A percentile compares a stretch with the other conserved stretches of the same genome.
Conservation (phyloP, 1,140 invertebrate genomes). For the Cydia amplana region DNA sequence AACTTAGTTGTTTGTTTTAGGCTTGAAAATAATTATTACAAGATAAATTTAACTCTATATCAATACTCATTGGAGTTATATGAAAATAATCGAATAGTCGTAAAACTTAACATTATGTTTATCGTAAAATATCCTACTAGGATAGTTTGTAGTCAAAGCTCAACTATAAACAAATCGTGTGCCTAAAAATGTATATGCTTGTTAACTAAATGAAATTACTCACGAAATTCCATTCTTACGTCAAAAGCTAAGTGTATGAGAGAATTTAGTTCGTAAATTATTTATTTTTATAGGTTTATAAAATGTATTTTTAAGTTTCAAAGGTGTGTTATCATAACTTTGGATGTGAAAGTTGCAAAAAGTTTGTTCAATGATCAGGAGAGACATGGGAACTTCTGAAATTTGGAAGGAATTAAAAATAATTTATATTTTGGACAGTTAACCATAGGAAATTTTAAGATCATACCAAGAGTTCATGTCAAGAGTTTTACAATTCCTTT, state of each 20-base stretch:
- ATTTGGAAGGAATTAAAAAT: too few relatives aligned
- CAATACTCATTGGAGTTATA: neutral
- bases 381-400: too few relatives aligned
- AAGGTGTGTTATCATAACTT: too few relatives aligned
- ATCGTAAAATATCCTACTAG: neutral
- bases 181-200: conserved; percentile 15
- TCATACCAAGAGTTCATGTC: too few relatives aligned
- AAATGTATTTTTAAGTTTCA: neutral
- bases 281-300: conserved; percentile 31
- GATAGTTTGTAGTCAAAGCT: neutral
- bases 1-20: too few relatives aligned
- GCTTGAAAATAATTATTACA: neutral
- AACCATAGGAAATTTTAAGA: too few relatives aligned
- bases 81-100: neutral
- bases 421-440: too few relatives aligned
- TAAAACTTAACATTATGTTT: neutral
- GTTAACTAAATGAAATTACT: conserved; percentile 35
- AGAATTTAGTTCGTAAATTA: conserved; percentile 24
- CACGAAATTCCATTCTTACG: conserved; percentile 36
- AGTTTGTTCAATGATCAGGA: neutral
- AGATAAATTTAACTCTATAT: neutral
- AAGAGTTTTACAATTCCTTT: too few relatives aligned
- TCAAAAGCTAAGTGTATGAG: conserved; percentile 5
- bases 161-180: neutral
- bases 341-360: too few relatives aligned